phyloP scores from a whole-genome alignment of 2,888 invertebrate species.

The Andrena minutula region DNA sequence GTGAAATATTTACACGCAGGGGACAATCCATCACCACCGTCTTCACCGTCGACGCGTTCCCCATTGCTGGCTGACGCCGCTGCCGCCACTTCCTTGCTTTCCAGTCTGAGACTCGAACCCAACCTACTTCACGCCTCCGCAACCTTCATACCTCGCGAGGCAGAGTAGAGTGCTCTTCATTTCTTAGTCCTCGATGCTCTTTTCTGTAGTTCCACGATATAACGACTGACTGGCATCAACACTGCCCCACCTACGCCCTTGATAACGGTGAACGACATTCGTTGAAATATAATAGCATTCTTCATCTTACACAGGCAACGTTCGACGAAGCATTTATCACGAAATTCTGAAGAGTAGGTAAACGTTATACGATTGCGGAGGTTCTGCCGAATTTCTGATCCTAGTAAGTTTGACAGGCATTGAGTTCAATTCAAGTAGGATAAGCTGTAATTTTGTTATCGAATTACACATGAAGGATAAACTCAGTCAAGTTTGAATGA shows the following conservation, averaged over 20 bases:
- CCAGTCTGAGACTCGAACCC: conserved; percentile 61
- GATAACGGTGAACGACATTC: conserved; percentile 45
- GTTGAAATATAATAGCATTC: background rate
- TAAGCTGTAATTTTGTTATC: no score
- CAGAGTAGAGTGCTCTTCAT: conserved; percentile 79
- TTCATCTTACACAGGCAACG: background rate
- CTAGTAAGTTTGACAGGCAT: no score
- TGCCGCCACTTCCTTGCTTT: conserved; percentile 58
- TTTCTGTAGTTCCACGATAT: conserved; percentile 43
- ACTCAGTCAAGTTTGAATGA: background rate
- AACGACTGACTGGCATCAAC: conserved; percentile 54
- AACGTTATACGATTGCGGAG: no score
- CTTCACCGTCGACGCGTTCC: conserved; percentile 67
- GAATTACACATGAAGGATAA: background rate
- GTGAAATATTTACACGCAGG: conserved; percentile 81
- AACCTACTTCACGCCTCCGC: conserved; percentile 76
- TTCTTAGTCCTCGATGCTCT: conserved; percentile 68
- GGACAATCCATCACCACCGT: conserved; percentile 79
- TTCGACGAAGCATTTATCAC: background rate
- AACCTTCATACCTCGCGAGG: conserved; percentile 78
- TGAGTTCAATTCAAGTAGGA: no score
- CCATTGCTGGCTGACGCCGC: conserved; percentile 62
- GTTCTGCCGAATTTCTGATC: no score
- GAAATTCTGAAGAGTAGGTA: no score
- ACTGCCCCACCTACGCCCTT: conserved; percentile 36